These are phyloP conservation scores for Escarpia spicata DNA, from an alignment of 2,888 invertebrate genomes.

Conservation along the genomic window DNA sequence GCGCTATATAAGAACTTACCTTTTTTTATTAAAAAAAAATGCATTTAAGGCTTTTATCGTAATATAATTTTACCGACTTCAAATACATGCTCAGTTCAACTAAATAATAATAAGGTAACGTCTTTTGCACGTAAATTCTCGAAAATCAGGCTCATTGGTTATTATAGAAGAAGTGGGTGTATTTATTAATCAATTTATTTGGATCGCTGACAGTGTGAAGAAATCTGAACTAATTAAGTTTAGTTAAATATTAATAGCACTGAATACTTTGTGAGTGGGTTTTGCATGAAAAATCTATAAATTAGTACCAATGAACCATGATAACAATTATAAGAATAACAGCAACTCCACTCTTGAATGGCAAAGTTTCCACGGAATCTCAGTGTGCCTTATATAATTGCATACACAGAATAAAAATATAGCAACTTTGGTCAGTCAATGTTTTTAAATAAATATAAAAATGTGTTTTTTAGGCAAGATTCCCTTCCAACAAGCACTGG, in stretches of 20 bases:
- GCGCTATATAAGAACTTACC: too few species aligned
- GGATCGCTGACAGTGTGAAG: neutral
- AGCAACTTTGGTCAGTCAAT: too few species aligned
- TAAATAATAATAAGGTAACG: neutral
- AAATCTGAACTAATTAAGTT: neutral
- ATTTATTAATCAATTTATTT: neutral
- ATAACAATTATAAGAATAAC: too few species aligned
- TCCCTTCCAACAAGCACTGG: neutral
- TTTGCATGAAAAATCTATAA: neutral
- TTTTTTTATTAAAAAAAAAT: too few species aligned
- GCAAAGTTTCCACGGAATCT: too few species aligned
- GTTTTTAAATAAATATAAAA: neutral
- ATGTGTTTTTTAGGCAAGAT: neutral
- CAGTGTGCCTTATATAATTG: too few species aligned
- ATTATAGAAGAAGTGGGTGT: neutral
- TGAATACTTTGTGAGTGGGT: neutral
- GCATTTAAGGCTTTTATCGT: neutral
- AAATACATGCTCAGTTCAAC: neutral
- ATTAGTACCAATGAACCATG: neutral
- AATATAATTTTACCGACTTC: neutral
- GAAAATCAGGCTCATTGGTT: neutral
- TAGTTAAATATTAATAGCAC: too few species aligned
- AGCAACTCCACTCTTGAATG: too few species aligned
- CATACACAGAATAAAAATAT: too few species aligned
- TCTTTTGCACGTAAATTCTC: too few species aligned